Evolutionary conservation across 1,140 invertebrate genomes (phyloP).

Genomic region (Drosophila elegans): DNA sequence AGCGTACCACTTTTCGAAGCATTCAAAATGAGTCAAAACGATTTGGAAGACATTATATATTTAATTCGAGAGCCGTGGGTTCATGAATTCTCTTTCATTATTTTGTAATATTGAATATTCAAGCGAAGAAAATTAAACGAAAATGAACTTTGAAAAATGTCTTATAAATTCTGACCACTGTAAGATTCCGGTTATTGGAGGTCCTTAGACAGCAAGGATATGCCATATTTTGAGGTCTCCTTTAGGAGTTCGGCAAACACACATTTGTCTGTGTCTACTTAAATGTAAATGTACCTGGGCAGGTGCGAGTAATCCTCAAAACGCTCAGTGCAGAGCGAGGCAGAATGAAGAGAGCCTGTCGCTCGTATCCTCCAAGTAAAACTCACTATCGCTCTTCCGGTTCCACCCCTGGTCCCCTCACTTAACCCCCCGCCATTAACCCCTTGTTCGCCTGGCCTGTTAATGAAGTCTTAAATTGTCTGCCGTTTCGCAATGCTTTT

Average conservation of each 20-base stretch:
- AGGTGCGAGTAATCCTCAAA: slow-evolving; percentile 40
- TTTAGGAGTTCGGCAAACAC: slow-evolving; percentile 15
- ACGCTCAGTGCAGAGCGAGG: slow-evolving; percentile 15
- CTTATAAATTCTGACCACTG: neutral
- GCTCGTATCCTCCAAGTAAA: slow-evolving; percentile 19
- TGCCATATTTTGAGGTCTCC: slow-evolving; percentile 15
- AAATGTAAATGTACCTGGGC: slow-evolving; percentile 37
- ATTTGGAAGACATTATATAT: neutral
- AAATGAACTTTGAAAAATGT: no score
- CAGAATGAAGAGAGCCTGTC: neutral
- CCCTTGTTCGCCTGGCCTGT: slow-evolving; percentile 5
- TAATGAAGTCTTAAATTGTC: slow-evolving; percentile 77
- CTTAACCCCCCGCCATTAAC: neutral
- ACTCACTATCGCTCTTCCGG: slow-evolving; percentile 17
- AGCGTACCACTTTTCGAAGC: slow-evolving; percentile 7
- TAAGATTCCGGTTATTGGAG: slow-evolving; percentile 18
- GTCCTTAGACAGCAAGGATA: slow-evolving; percentile 17
- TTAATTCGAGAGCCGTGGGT: neutral
- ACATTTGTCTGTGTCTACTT: slow-evolving; percentile 18
- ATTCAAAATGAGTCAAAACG: slow-evolving; percentile 17
- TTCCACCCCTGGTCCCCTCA: neutral
- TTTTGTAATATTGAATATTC: no score
- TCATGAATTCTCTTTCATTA: no score
- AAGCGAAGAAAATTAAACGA: neutral
- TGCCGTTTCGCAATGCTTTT: slow-evolving; percentile 74